A percentile compares a stretch with the other conserved stretches of the same genome.
phyloP scores from a whole-genome alignment of 1,140 invertebrate genomes.

The Monomorium pharaonis region DNA sequence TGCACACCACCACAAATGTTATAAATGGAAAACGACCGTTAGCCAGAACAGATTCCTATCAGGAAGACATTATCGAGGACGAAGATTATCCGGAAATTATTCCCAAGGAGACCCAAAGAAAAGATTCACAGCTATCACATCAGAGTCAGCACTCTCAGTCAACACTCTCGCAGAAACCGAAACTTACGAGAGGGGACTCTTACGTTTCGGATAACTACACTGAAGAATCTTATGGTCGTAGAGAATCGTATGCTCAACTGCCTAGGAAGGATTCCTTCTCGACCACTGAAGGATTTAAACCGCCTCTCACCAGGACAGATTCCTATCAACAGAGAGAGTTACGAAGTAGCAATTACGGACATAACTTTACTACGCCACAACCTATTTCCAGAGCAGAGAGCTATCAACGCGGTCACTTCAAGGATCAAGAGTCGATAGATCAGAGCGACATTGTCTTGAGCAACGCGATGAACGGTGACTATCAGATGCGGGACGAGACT shows the following conservation, averaged over 20 bases:
- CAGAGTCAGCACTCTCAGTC: slow-evolving; percentile 74
- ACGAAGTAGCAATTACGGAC: slow-evolving; percentile 77
- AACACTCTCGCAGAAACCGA: slow-evolving; percentile 79
- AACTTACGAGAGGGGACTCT: slow-evolving; percentile 79
- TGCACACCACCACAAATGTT: slow-evolving; percentile 75
- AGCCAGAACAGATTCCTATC: slow-evolving; percentile 79
- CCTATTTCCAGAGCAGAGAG: slow-evolving; percentile 81
- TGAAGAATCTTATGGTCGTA: slow-evolving; percentile 73
- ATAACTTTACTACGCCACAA: slow-evolving; percentile 81
- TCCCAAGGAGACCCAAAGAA: slow-evolving; percentile 76
- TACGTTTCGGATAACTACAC: slow-evolving; percentile 80
- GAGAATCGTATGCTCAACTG: slow-evolving; percentile 72
- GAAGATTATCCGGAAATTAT: slow-evolving; percentile 80
- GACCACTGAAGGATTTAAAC: slow-evolving; percentile 76
- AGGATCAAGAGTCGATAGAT: slow-evolving; percentile 82
- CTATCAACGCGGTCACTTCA: slow-evolving; percentile 82
- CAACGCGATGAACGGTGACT: slow-evolving; percentile 80
- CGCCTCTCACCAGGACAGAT: slow-evolving; percentile 73
- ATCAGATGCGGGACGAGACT: slow-evolving; percentile 82
- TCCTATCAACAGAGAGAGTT: slow-evolving; percentile 81
- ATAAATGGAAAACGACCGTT: slow-evolving; percentile 77
- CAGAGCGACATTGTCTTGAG: slow-evolving; percentile 77
- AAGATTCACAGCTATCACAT: slow-evolving; percentile 81
- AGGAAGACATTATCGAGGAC: slow-evolving; percentile 79
- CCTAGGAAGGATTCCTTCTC: slow-evolving; percentile 79